Percentiles rank a stretch among this genome's conserved stretches.
These are phyloP conservation scores for Sepioteuthis lessoniana DNA, from an alignment of 2,888 invertebrate genomes.

Conservation along the genomic window DNA sequence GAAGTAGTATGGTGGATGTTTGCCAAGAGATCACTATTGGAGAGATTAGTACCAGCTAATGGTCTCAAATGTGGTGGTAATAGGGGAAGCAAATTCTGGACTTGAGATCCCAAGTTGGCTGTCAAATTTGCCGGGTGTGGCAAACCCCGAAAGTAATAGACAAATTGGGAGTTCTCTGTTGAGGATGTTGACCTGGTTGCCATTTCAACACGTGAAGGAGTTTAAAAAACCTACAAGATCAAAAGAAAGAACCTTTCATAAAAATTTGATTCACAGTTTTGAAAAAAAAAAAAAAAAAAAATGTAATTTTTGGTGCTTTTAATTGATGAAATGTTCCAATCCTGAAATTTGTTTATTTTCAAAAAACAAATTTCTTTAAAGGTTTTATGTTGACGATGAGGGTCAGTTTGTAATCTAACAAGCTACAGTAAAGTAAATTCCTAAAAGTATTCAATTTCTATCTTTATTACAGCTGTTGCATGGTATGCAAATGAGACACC, in stretches of 20 bases:
- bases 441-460: too few relatives aligned
- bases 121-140: constrained; percentile 37
- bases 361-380: too few relatives aligned
- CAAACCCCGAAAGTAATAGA: constrained; percentile 43
- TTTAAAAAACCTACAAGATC: not conserved
- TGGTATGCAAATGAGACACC: too few relatives aligned
- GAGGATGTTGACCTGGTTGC: not conserved
- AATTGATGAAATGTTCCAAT: too few relatives aligned
- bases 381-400: too few relatives aligned
- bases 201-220: constrained; percentile 24
- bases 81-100: constrained; percentile 38
- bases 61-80: constrained; percentile 3
- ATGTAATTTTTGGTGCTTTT: too few relatives aligned
- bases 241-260: not conserved
- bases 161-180: not conserved
- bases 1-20: not conserved
- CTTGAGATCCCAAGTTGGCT: constrained; percentile 38
- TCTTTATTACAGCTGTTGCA: too few relatives aligned
- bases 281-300: too few relatives aligned
- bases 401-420: too few relatives aligned
- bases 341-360: too few relatives aligned
- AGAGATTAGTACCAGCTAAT: not conserved
- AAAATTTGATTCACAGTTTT: not conserved
- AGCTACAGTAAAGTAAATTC: too few relatives aligned
- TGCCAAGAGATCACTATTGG: constrained; percentile 24